Base-by-base conservation (phyloP, 1,140 invertebrate species). In the Drosophila fuyamai region DNA sequence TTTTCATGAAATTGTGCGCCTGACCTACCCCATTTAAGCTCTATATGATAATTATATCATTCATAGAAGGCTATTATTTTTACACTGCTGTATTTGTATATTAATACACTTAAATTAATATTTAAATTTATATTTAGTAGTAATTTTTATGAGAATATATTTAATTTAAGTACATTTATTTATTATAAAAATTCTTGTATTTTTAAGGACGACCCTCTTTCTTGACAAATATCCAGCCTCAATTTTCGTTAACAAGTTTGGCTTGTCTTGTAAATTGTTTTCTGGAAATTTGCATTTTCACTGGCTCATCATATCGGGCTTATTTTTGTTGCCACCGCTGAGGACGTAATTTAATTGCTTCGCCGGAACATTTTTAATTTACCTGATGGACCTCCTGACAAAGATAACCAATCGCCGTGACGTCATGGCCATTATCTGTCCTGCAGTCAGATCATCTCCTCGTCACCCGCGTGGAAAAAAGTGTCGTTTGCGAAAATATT, bases 201-300 rank as follows among this genome's bases (percentile, higher is more conserved):
- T 32, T 32, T 32, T 7, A 32, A 32, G 29, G 8, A 1, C 29
- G 8, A 8, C 29, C 29, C 29, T 32, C 29, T 32, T 32, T 0
- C 6, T 7, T 32, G 29, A 2, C 2, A 8, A 32, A 27, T n/a
- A 29, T 23, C 10, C 29, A 36, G 0, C 5, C 40, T 5, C 6
- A n/a, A 2, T n/a, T 5, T 44, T 40, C 41, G 38, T 38, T 38
- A 46, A 71, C 54, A 48, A 18, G n/a, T 36, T 32, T 23, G 12
- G 50, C 38, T 54, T 46, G 38, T 38, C 46, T 44, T 53, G 54
- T 53, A 58, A 76, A 76, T 66, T 66, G 47, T 44, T 76, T 53
- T 29, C 36, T 6, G 23, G 29, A 62, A 58, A 76, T 76, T 76
- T 76, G 36, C 73, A 76, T 76, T 76, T 76, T 76, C 47, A 59